Evolutionary conservation across 2,797 vertebrate species (phyloP).

Genomic region (Acrossocheilus wenchowensis): DNA sequence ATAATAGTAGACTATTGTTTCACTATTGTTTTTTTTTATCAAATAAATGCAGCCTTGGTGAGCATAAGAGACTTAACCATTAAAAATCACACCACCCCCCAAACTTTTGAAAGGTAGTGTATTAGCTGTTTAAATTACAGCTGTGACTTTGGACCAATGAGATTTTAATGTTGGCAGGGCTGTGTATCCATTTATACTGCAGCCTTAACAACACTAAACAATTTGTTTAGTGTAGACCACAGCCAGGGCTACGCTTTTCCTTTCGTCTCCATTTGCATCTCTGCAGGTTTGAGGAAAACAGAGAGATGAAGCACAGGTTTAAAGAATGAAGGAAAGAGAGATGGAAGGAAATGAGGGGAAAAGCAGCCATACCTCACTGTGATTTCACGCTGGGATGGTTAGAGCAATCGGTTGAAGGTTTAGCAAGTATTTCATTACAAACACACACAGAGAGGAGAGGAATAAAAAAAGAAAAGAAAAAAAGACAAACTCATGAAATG

Average conservation of each 20-base stretch:
- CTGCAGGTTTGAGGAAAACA: constrained; percentile 16
- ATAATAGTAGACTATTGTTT: no score
- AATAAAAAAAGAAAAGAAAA: constrained; percentile 62
- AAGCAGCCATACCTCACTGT: constrained; percentile 83
- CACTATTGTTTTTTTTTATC: background rate
- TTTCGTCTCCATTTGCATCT: constrained; percentile 44
- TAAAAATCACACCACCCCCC: background rate
- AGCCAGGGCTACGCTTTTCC: background rate
- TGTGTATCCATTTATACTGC: background rate
- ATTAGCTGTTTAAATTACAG: background rate
- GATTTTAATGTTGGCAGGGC: background rate
- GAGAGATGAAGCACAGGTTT: background rate
- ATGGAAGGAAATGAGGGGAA: constrained; percentile 19
- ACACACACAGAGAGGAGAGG: constrained; percentile 64
- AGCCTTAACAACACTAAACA: background rate
- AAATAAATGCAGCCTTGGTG: background rate
- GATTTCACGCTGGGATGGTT: constrained; percentile 85
- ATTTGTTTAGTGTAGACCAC: background rate
- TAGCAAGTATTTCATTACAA: constrained; percentile 69
- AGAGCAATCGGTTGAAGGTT: constrained; percentile 75
- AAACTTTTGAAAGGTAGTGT: background rate
- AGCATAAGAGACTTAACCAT: background rate
- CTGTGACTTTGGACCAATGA: background rate
- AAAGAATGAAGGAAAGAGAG: background rate
- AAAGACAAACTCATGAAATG: constrained; percentile 67